These are phyloP conservation scores for Neodontobutis hainanensis DNA, from an alignment of 2,113 vertebrate genomes.

Conservation along the genomic window DNA sequence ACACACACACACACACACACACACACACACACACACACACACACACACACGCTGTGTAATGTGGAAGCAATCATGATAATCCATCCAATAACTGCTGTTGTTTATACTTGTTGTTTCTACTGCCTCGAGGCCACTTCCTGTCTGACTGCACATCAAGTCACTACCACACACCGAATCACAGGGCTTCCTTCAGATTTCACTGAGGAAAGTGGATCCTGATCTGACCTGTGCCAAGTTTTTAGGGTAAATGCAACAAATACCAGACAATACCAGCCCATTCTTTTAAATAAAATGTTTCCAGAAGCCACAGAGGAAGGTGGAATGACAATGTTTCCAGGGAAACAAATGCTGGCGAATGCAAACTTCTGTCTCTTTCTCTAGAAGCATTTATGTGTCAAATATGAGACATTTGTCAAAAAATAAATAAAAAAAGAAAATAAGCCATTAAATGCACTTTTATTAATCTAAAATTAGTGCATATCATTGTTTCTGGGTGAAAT, in stretches of 20 bases:
- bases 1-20: constrained; percentile 15
- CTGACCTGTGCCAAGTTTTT: constrained; percentile 12
- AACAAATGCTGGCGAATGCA: too few species aligned
- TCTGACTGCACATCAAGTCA: constrained; percentile 34
- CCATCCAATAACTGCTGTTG: constrained; percentile 54
- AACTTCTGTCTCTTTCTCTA: too few species aligned
- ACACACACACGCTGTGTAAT: constrained; percentile 13
- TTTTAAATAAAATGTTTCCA: not conserved
- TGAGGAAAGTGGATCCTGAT: constrained; percentile 63
- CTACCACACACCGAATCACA: constrained; percentile 40
- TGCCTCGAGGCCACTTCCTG: constrained; percentile 48
- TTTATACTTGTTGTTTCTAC: constrained; percentile 53
- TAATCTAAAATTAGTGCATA: too few species aligned
- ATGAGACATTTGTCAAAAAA: too few species aligned
- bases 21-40: constrained; percentile 10
- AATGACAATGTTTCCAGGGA: too few species aligned
- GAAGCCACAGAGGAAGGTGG: not conserved
- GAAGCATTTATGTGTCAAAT: too few species aligned
- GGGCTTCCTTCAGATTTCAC: constrained; percentile 22
- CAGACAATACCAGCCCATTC: not conserved
- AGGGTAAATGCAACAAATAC: constrained; percentile 6
- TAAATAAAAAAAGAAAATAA: too few species aligned
- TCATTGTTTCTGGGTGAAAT: too few species aligned
- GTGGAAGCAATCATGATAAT: constrained; percentile 53
- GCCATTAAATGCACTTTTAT: too few species aligned